Percentiles rank a stretch among this genome's conserved stretches.
Evolutionary conservation across 2,888 invertebrate genomes (phyloP).

Genomic region (Lepidocyrtoides sp.): DNA sequence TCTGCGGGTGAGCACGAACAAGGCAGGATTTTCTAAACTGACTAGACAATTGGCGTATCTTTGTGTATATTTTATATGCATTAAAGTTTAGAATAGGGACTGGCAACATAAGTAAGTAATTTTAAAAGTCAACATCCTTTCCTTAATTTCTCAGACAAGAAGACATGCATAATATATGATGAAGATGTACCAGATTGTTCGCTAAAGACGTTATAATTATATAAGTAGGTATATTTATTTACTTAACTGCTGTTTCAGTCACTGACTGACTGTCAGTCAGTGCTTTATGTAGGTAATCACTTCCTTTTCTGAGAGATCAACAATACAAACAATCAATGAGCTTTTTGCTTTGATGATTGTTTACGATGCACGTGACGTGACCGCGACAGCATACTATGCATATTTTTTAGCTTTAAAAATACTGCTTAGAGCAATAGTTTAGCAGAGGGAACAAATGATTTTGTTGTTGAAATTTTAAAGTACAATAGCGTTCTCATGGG

Average conservation of each 20-base stretch:
- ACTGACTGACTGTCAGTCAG: neutral
- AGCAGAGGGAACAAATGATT: neutral
- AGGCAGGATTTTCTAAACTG: neutral
- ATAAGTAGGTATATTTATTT: neutral
- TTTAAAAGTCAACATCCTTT: constrained; percentile 8
- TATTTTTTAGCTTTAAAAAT: neutral
- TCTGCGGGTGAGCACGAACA: constrained; percentile 39
- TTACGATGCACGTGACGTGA: neutral
- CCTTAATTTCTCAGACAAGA: neutral
- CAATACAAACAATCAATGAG: neutral
- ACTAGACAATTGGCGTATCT: neutral
- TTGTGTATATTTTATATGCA: neutral
- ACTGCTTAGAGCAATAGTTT: constrained; percentile 40
- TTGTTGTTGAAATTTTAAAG: neutral
- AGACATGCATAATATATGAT: too few relatives aligned
- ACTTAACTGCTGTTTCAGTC: neutral
- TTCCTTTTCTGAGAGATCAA: neutral
- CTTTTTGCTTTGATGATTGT: neutral
- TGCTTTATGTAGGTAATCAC: neutral
- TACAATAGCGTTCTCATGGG: neutral
- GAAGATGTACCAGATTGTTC: neutral
- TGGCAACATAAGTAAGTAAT: neutral
- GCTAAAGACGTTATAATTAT: neutral
- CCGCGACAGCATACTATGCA: neutral
- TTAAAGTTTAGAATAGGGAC: neutral